A percentile compares a stretch with the other conserved stretches of the same genome.
Evolutionary conservation across 2,797 vertebrate species (phyloP).

Genomic region (Myotis daubentonii): DNA sequence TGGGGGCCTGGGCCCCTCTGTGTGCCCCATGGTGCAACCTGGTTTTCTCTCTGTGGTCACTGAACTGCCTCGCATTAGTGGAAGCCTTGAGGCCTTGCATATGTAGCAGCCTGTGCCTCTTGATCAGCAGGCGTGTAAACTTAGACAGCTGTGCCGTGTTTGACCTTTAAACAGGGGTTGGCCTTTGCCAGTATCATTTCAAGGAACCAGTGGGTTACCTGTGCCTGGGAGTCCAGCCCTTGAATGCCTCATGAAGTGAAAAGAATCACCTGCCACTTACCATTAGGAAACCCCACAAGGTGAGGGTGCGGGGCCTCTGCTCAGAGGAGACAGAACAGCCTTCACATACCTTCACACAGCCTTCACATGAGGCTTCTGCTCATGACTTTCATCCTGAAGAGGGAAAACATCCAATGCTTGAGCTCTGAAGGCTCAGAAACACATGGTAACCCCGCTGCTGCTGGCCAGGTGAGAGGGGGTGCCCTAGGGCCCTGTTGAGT

Average conservation of each 20-base stretch:
- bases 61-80: neutral
- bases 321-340: neutral
- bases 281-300: neutral
- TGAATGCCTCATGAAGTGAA: neutral
- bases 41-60: neutral
- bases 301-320: neutral
- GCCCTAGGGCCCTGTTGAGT: neutral
- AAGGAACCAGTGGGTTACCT: neutral
- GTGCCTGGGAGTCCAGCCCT: neutral
- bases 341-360: neutral
- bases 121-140: neutral
- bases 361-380: neutral
- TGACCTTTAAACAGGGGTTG: neutral
- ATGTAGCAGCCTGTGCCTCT: neutral
- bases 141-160: neutral
- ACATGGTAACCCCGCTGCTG: fast-evolving
- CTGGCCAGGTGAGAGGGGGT: neutral
- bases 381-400: neutral
- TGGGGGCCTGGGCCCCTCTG: fast-evolving
- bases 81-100: neutral
- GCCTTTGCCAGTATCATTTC: neutral
- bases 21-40: neutral
- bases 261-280: neutral
- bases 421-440: neutral
- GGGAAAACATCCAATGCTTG: neutral